Conservation (phyloP, 2,888 invertebrate species). For the Eupeodes luniger region DNA sequence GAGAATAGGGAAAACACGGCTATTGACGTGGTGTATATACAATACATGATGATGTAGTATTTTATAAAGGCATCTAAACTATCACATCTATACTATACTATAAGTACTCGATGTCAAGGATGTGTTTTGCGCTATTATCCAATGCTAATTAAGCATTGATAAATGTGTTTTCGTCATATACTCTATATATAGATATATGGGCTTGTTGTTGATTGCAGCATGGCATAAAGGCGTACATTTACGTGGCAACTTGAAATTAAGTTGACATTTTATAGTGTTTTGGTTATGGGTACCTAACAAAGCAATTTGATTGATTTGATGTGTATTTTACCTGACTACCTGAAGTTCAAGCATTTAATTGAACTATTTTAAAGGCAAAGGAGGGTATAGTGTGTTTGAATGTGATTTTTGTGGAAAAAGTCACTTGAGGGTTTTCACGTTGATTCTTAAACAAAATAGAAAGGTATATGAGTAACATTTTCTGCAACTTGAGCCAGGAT, state of each 20-base stretch:
- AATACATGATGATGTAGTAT: background rate
- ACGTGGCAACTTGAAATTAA: slow-evolving; percentile 2
- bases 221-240: background rate
- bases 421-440: too few relatives aligned
- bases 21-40: slow-evolving; percentile 22
- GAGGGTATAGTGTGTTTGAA: too few relatives aligned
- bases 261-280: slow-evolving; percentile 17
- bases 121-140: slow-evolving; percentile 28
- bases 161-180: slow-evolving; percentile 12
- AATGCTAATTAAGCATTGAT: slow-evolving; percentile 44
- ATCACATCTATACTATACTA: background rate
- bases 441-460: too few relatives aligned
- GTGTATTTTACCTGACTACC: background rate
- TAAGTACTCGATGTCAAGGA: slow-evolving; percentile 26
- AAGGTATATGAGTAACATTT: too few relatives aligned
- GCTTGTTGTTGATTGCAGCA: too few relatives aligned
- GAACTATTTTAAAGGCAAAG: background rate
- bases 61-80: slow-evolving; percentile 9
- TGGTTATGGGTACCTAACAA: slow-evolving; percentile 2
- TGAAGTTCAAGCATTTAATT: background rate
- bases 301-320: slow-evolving; percentile 15
- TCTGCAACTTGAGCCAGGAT: too few relatives aligned
- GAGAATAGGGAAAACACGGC: slow-evolving; percentile 31
- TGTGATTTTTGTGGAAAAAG: too few relatives aligned
- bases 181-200: too few relatives aligned